phyloP scores from a whole-genome alignment of 2,888 invertebrate genomes.

The Bruchidius siliquastri region DNA sequence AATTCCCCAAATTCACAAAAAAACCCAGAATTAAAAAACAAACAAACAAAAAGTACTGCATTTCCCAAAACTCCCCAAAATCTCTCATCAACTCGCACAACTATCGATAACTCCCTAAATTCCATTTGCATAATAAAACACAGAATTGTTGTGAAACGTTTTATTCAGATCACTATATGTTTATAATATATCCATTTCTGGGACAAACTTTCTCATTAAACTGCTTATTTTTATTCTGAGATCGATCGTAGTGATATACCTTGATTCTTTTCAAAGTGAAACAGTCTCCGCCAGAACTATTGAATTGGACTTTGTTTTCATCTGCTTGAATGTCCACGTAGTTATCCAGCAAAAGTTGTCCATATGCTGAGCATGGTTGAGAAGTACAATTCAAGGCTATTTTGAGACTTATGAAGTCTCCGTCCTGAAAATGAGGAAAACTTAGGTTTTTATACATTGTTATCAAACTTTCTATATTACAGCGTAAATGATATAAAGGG shows the following conservation, averaged over 20 bases:
- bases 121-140: no score
- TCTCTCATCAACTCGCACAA: no score
- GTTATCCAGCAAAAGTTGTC: conserved; percentile 18
- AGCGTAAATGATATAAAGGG: no score
- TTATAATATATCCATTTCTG: not conserved
- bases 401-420: conserved; percentile 17
- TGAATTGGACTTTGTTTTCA: conserved; percentile 15
- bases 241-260: not conserved
- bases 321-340: conserved; percentile 19
- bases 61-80: no score
- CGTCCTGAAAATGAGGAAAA: conserved; percentile 16
- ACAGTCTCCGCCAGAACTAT: conserved; percentile 14
- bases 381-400: conserved; percentile 23
- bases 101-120: no score
- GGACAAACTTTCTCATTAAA: not conserved
- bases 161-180: not conserved
- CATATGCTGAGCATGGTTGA: conserved; percentile 17
- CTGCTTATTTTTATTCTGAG: not conserved
- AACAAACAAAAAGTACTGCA: no score
- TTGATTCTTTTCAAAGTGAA: conserved; percentile 6
- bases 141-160: not conserved
- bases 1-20: no score
- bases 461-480: no score
- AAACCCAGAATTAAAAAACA: no score
- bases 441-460: not conserved